phyloP scores from a whole-genome alignment of 2,113 vertebrate species.

The Lontra canadensis region DNA sequence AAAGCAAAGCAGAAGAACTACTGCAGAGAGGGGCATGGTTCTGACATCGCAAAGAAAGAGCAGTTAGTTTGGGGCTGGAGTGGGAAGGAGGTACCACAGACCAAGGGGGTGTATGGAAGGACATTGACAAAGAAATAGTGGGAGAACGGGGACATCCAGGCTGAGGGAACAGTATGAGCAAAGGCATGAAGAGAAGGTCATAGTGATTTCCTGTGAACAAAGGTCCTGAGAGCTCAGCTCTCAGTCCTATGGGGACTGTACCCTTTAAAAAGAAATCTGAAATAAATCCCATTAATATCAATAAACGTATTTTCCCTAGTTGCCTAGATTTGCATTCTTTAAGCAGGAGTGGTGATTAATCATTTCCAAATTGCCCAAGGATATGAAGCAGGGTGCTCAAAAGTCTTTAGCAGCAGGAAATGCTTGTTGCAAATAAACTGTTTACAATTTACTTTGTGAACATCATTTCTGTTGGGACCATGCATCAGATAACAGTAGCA shows the following conservation, averaged over 20 bases:
- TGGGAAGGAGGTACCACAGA: background rate
- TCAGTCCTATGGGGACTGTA: background rate
- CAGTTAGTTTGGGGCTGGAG: background rate
- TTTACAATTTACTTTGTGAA: constrained; percentile 40
- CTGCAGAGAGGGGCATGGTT: background rate
- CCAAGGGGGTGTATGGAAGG: background rate
- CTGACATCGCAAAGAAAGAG: background rate
- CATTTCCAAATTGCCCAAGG: constrained; percentile 55
- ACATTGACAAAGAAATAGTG: background rate
- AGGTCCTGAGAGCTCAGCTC: background rate
- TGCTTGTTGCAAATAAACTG: constrained; percentile 49
- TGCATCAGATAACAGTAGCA: background rate
- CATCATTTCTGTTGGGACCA: constrained; percentile 9
- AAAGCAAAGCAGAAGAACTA: background rate
- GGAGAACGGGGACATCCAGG: background rate
- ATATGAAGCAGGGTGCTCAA: constrained; percentile 17
- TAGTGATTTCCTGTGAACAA: constrained; percentile 16
- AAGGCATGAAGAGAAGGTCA: background rate
- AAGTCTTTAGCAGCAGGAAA: constrained; percentile 38
- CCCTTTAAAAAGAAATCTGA: background rate
- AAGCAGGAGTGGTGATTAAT: constrained; percentile 59
- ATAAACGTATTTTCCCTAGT: constrained; percentile 42
- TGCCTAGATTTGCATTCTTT: constrained; percentile 53
- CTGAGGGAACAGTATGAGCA: background rate
- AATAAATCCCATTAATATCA: constrained; percentile 68